Percentiles rank a stretch among this genome's conserved stretches.
phyloP scores from a whole-genome alignment of 2,888 invertebrate species.

The Ennomos fuscantarius region DNA sequence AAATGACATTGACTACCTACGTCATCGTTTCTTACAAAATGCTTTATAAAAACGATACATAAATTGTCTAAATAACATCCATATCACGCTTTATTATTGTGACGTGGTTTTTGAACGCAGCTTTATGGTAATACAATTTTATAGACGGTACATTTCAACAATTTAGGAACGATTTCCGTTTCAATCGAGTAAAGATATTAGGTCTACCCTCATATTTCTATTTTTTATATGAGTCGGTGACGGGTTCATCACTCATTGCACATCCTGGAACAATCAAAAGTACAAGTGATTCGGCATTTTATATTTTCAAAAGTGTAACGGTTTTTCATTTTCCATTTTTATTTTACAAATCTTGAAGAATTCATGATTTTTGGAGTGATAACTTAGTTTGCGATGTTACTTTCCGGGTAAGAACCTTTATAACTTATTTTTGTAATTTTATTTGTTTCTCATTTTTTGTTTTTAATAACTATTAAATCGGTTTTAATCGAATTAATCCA shows the following conservation, averaged over 20 bases:
- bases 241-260: conserved; percentile 64
- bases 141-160: conserved; percentile 2
- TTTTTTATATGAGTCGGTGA: conserved; percentile 31
- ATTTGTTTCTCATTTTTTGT: not conserved
- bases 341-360: conserved; percentile 40
- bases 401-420: conserved; percentile 63
- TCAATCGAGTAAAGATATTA: conserved; percentile 10
- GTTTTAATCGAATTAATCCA: no score
- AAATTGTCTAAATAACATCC: no score
- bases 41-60: no score
- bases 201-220: conserved; percentile 46
- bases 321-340: conserved; percentile 45
- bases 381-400: conserved; percentile 58
- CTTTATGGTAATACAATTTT: not conserved
- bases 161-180: conserved; percentile 3
- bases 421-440: not conserved
- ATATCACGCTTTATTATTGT: no score
- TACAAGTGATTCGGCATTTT: conserved; percentile 44
- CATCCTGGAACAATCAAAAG: conserved; percentile 61
- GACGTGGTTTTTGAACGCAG: conserved; percentile 2
- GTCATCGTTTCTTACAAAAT: no score
- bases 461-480: no score
- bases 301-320: conserved; percentile 48
- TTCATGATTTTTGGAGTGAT: conserved; percentile 54
- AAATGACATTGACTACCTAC: no score